Evolutionary conservation across 1,140 invertebrate genomes (phyloP).

Genomic region (Rhyacophila brunnea): DNA sequence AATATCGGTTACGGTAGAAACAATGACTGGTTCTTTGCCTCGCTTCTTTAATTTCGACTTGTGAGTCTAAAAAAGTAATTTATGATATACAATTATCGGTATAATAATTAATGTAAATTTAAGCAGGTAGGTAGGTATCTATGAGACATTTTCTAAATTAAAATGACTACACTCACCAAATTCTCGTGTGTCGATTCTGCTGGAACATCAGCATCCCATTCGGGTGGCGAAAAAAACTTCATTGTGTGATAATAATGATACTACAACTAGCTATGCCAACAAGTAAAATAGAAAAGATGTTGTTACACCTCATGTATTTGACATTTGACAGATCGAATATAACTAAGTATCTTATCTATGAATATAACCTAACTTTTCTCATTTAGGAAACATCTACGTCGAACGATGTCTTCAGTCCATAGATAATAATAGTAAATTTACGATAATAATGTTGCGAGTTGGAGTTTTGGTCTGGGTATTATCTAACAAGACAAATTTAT

Average conservation of each 20-base stretch:
- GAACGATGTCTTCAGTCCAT: too few relatives aligned
- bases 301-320: background rate
- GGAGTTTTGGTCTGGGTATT: too few relatives aligned
- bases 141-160: background rate
- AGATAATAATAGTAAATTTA: too few relatives aligned
- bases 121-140: too few relatives aligned
- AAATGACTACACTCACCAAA: slow-evolving; percentile 13
- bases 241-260: background rate
- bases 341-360: background rate
- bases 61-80: slow-evolving; percentile 22
- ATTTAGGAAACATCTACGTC: too few relatives aligned
- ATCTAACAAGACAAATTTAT: too few relatives aligned
- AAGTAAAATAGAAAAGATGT: background rate
- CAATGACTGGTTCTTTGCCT: background rate
- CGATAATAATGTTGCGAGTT: too few relatives aligned
- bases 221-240: slow-evolving; percentile 46
- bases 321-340: background rate
- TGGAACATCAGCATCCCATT: slow-evolving; percentile 44
- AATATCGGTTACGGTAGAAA: too few relatives aligned
- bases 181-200: slow-evolving; percentile 25
- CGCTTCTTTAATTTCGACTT: slow-evolving; percentile 21
- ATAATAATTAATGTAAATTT: too few relatives aligned
- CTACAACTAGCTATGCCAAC: background rate
- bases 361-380: too few relatives aligned
- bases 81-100: background rate